These are phyloP conservation scores for Catamblyrhynchus diadema DNA, from an alignment of 2,797 vertebrate genomes.

Conservation along the genomic window DNA sequence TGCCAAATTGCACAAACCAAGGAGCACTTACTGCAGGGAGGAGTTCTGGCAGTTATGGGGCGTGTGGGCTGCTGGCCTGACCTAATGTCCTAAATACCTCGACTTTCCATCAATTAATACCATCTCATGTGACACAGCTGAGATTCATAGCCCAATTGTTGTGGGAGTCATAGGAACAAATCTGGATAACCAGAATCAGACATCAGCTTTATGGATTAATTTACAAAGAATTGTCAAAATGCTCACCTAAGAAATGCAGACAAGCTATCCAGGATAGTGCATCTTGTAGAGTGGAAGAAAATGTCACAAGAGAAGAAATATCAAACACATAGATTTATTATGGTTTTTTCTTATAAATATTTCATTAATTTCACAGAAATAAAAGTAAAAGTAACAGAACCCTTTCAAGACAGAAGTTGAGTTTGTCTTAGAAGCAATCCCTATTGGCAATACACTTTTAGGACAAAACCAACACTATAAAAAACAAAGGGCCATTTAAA, in stretches of 20 bases:
- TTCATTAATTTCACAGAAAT: not conserved
- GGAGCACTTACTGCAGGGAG: not conserved
- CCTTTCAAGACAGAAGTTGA: not conserved
- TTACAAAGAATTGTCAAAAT: not conserved
- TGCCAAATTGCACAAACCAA: not conserved
- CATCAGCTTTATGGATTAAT: not conserved
- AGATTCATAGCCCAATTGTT: not conserved
- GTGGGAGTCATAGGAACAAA: not conserved
- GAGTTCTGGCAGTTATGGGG: not conserved
- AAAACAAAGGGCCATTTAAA: not conserved
- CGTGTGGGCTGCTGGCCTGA: not conserved
- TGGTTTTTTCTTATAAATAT: not conserved
- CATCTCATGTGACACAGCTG: not conserved
- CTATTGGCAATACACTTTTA: not conserved
- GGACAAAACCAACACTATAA: not conserved
- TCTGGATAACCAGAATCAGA: not conserved
- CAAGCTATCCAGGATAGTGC: not conserved
- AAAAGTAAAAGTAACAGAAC: not conserved
- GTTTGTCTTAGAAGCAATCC: not conserved
- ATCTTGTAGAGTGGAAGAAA: not conserved
- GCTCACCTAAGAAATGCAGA: not conserved
- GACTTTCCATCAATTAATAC: not conserved
- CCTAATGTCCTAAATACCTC: constrained; percentile 5
- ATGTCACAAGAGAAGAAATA: not conserved
- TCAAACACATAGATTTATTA: constrained; percentile 24